Evolutionary conservation across 2,888 invertebrate genomes (phyloP).

Genomic region (Neoscelio sp.): DNA sequence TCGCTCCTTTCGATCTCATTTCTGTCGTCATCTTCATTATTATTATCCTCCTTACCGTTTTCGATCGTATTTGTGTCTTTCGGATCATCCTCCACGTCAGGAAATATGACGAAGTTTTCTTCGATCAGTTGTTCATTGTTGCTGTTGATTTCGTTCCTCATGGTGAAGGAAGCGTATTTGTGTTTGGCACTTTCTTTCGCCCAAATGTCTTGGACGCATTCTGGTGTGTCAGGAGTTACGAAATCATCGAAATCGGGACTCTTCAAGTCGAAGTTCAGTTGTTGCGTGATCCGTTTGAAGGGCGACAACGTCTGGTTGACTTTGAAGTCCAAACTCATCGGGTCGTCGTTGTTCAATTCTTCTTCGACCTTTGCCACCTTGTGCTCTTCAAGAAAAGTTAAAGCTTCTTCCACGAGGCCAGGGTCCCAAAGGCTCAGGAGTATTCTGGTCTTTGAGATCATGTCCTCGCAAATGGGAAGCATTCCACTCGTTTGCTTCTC

Average conservation of each 20-base stretch:
- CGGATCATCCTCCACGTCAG: conserved; percentile 84
- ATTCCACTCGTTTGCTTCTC: conserved; percentile 90
- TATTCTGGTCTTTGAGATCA: conserved; percentile 91
- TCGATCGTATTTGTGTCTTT: conserved; percentile 69
- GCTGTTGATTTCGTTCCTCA: conserved; percentile 71
- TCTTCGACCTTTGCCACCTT: conserved; percentile 84
- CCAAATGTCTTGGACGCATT: conserved; percentile 87
- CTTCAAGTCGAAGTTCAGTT: conserved; percentile 88
- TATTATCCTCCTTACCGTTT: conserved; percentile 70
- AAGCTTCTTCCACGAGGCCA: conserved; percentile 92
- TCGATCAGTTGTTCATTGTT: conserved; percentile 81
- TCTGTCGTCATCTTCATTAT: conserved; percentile 74
- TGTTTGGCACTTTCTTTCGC: conserved; percentile 84
- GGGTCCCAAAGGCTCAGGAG: conserved; percentile 94
- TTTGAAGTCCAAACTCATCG: conserved; percentile 74
- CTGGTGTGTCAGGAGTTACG: conserved; percentile 87
- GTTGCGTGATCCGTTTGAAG: conserved; percentile 91
- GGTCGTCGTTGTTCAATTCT: conserved; percentile 74
- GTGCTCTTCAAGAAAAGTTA: conserved; percentile 92
- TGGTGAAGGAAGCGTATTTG: conserved; percentile 71
- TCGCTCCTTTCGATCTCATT: conserved; percentile 78
- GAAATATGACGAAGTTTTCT: conserved; percentile 85
- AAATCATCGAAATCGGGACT: conserved; percentile 90
- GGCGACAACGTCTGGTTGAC: conserved; percentile 87
- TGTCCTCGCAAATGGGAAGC: conserved; percentile 90